phyloP scores from a whole-genome alignment of 2,113 vertebrate species.

The Apistogramma diplotaenia region DNA sequence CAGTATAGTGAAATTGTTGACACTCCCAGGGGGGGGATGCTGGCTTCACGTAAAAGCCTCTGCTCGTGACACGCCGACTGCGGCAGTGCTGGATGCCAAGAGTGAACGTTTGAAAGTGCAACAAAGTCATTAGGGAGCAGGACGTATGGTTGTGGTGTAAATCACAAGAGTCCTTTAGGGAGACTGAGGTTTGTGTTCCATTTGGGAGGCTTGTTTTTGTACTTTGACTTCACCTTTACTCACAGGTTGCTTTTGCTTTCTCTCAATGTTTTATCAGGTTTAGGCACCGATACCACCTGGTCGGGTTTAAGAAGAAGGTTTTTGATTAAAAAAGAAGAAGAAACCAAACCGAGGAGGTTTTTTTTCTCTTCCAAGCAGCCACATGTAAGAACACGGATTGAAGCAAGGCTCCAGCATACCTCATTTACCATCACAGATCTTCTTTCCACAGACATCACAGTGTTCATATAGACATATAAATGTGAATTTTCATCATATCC shows the following conservation, averaged over 20 bases:
- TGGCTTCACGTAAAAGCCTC: not conserved
- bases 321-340: not conserved
- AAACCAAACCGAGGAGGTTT: not conserved
- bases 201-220: not conserved
- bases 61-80: not conserved
- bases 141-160: not conserved
- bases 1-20: no score
- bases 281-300: not conserved
- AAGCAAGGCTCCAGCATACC: not conserved
- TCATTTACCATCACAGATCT: slow-evolving; percentile 40
- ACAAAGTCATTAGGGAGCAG: not conserved
- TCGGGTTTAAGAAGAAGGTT: not conserved
- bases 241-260: not conserved
- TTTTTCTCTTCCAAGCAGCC: not conserved
- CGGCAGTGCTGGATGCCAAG: not conserved
- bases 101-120: not conserved
- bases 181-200: not conserved
- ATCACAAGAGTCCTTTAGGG: not conserved
- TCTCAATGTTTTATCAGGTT: not conserved
- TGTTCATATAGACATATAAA: slow-evolving; percentile 59
- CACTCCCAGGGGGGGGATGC: no score
- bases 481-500: slow-evolving; percentile 68
- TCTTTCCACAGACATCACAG: slow-evolving; percentile 56
- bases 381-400: not conserved
- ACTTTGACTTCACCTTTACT: not conserved